Evolutionary conservation across 1,140 invertebrate species (phyloP).

Genomic region (Schmidtea mediterranea): DNA sequence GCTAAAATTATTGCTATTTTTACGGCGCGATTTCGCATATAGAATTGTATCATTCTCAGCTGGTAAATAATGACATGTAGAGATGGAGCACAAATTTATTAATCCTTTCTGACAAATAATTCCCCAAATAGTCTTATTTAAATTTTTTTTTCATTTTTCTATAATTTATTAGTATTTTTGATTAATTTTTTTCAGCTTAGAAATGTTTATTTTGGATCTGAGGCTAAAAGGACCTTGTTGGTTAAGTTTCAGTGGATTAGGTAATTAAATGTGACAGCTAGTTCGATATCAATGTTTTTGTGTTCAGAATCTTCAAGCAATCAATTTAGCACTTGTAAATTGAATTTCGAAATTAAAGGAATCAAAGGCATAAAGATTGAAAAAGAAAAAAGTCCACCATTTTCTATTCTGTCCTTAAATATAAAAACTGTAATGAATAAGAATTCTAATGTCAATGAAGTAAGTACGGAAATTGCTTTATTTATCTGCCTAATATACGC

Average conservation of each 20-base stretch:
- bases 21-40: too few species aligned
- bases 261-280: background rate
- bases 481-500: conserved; percentile 7
- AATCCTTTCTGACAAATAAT: too few species aligned
- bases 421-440: conserved; percentile 46
- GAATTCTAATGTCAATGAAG: conserved; percentile 49
- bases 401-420: conserved; percentile 47
- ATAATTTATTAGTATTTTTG: too few species aligned
- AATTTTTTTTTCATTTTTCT: too few species aligned
- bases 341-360: conserved; percentile 28
- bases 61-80: too few species aligned
- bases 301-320: background rate
- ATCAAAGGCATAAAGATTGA: conserved; percentile 57
- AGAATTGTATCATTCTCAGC: too few species aligned
- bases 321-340: background rate
- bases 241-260: background rate
- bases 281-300: background rate
- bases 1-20: too few species aligned
- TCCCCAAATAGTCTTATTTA: too few species aligned
- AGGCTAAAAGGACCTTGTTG: background rate
- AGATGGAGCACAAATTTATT: too few species aligned
- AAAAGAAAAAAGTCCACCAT: conserved; percentile 47
- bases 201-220: background rate
- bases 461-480: conserved; percentile 9
- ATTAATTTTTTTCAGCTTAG: background rate